Evolutionary conservation across 2,113 vertebrate species (phyloP), one percentile per base, ranked within the genome.

Genomic region (Sander lucioperca): DNA sequence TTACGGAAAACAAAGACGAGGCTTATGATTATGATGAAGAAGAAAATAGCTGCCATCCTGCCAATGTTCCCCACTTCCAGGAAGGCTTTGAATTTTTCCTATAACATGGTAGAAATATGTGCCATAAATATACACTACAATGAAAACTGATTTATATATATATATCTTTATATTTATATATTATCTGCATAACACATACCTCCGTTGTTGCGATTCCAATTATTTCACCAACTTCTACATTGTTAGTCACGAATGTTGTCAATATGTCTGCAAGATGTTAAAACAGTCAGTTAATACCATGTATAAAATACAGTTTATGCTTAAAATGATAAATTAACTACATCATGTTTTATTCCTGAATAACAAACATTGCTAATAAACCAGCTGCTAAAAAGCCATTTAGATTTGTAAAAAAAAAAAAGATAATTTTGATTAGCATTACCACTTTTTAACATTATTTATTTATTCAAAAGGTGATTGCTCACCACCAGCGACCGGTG

Each of bases 1-100:
- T 90, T 84, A 92, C 88, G 0, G 64, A 86, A 87, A 85, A 90
- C 76, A 75, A 86, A 82, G 58, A 69, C 1, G 25, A 92, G 80
- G 82, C 89, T 91, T 83, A 91, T 36, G 81, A 89, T 80, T 21
- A 80, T 39, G 45, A 64, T 48, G 70, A 58, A 8, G 67, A 47
- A 14, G 64, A 88, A 79, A 86, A 92, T 19, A 51, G 6, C 76
- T 77, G 76, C 80, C 15, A 74, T 56, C 69, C 90, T 88, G 63
- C 65, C 73, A 63, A 87, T 79, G 79, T 91, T 83, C 6, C 1
- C 77, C 61, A 68, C 36, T 50, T 18, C 50, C 45, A 71, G 54
- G 56, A 74, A 57, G 48, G 3, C 63, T 58, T 53, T 65, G 57
- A 78, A 64, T 56, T 16, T 23, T 53, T 62, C 51, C 90, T 93